Conservation (phyloP, 2,113 vertebrate genomes). For the Machaerirhynchus nigripectus region DNA sequence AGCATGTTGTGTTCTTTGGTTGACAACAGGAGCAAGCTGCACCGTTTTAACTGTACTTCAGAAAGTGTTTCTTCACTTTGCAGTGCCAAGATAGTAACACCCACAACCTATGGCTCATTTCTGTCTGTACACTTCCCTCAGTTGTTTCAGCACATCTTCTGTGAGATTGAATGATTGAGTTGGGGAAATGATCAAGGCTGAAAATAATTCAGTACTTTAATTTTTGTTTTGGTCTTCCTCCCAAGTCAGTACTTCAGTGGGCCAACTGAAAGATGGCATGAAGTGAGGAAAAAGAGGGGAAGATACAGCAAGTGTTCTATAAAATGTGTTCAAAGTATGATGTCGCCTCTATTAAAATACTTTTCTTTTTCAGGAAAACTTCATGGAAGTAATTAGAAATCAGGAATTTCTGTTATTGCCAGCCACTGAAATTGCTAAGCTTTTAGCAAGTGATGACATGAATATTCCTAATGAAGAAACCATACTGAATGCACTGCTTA, state of each 20-base stretch:
- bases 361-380: constrained; percentile 85
- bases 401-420: constrained; percentile 95
- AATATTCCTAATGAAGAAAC: constrained; percentile 96
- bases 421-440: constrained; percentile 88
- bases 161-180: background rate
- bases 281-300: background rate
- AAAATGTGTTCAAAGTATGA: background rate
- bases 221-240: background rate
- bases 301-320: background rate
- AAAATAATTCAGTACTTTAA: background rate
- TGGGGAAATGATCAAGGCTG: background rate
- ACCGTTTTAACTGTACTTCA: background rate
- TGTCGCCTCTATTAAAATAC: background rate
- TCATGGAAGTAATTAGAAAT: constrained; percentile 93
- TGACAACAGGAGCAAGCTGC: background rate
- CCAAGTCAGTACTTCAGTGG: background rate
- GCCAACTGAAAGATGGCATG: background rate
- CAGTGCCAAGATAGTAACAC: background rate
- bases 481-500: constrained; percentile 88
- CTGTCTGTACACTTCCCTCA: background rate
- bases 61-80: background rate
- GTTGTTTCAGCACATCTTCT: background rate
- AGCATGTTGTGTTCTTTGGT: background rate
- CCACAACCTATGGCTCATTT: background rate
- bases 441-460: constrained; percentile 94